Evolutionary conservation across 2,888 invertebrate species (phyloP).

Genomic region (Mythimna impura): DNA sequence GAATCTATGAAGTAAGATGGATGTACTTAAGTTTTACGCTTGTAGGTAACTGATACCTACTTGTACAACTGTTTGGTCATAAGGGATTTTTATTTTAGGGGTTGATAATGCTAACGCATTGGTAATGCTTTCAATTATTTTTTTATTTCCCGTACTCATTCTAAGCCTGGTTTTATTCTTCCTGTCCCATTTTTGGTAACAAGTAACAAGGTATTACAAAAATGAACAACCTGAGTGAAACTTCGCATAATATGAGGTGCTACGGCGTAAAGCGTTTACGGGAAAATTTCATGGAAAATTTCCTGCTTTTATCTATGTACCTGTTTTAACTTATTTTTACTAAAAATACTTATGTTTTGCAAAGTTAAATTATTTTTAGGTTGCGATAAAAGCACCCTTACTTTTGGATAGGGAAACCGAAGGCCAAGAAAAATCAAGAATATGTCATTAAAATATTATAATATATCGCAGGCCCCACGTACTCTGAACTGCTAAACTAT

Average conservation of each 20-base stretch:
- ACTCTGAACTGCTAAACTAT: background rate
- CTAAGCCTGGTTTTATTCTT: constrained; percentile 4
- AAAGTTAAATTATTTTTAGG: too few relatives aligned
- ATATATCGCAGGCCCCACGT: background rate
- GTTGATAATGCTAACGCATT: background rate
- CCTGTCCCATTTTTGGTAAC: constrained; percentile 2
- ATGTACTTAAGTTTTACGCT: constrained; percentile 2
- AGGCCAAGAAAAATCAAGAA: background rate
- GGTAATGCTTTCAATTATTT: background rate
- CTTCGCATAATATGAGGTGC: background rate
- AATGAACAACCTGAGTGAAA: background rate
- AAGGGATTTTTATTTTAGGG: background rate
- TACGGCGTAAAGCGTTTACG: background rate
- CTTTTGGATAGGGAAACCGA: background rate
- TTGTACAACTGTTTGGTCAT: background rate
- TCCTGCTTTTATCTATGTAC: background rate
- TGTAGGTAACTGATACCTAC: background rate
- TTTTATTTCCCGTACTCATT: constrained; percentile 1
- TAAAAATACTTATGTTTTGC: too few relatives aligned
- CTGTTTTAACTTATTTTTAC: background rate
- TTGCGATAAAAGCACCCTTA: too few relatives aligned
- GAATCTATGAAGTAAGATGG: constrained; percentile 2
- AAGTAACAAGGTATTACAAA: constrained; percentile 5
- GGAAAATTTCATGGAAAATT: background rate
- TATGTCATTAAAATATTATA: background rate